These are phyloP conservation scores for Phasianus colchicus DNA, from an alignment of 2,113 vertebrate species.

Conservation along the genomic window DNA sequence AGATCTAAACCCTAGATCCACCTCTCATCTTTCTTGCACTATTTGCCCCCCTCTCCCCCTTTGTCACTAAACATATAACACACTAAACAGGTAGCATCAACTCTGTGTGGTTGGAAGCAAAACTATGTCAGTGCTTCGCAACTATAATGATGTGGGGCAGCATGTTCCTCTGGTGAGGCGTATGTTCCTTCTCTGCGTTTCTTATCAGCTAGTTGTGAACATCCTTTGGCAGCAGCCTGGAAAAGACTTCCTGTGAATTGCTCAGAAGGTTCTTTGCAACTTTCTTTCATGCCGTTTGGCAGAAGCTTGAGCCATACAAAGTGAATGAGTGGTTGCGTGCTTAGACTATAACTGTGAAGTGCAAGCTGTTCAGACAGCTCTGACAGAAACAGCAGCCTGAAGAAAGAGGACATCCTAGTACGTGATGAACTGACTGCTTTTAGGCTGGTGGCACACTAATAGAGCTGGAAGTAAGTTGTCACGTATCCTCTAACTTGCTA, in stretches of 20 bases:
- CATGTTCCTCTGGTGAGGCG: background rate
- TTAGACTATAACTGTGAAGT: background rate
- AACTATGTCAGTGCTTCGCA: background rate
- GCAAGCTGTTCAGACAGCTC: slow-evolving; percentile 11
- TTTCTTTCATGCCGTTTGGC: background rate
- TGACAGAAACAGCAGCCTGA: slow-evolving; percentile 2
- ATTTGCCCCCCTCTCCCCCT: background rate
- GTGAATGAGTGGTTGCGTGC: background rate
- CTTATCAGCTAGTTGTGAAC: background rate
- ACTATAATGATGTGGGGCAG: background rate
- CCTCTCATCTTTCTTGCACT: background rate
- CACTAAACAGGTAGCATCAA: background rate
- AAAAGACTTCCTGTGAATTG: background rate
- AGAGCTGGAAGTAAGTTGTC: background rate
- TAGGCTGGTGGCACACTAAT: background rate
- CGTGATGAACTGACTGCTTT: background rate
- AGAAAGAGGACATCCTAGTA: background rate
- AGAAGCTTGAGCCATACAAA: background rate
- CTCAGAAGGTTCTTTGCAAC: background rate
- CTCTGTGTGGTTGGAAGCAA: background rate
- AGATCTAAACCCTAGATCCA: background rate
- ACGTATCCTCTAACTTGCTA: background rate
- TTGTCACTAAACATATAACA: background rate
- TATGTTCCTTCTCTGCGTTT: rapidly evolving
- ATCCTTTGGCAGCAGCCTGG: background rate